Evolutionary conservation across 2,113 vertebrate species (phyloP).

Genomic region (Clarias batrachus): DNA sequence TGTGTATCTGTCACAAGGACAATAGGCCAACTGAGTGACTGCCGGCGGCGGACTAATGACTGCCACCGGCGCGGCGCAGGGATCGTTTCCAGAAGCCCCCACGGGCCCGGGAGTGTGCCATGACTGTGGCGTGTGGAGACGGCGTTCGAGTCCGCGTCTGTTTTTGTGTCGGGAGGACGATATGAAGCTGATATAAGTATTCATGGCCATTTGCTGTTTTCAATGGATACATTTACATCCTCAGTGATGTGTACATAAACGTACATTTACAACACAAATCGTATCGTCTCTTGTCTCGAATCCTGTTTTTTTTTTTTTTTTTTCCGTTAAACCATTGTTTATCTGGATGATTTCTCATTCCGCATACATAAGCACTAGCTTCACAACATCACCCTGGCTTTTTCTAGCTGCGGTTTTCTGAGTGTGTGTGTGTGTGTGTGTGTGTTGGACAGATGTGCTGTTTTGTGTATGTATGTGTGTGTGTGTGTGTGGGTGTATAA

Average conservation of each 20-base stretch:
- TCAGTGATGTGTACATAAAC: not conserved
- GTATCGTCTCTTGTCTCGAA: not conserved
- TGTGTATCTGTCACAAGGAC: constrained; percentile 46
- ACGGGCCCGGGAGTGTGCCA: not conserved
- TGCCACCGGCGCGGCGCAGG: constrained; percentile 26
- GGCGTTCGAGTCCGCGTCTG: not conserved
- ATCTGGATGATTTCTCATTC: not conserved
- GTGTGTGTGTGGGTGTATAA: not conserved
- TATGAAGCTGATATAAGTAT: constrained; percentile 23
- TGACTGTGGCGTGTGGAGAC: not conserved
- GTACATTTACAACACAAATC: not conserved
- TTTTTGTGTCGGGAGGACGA: not conserved
- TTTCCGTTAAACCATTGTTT: not conserved
- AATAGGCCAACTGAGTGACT: constrained; percentile 37
- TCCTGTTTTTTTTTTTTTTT: too few species aligned
- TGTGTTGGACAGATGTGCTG: not conserved
- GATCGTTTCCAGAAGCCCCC: constrained; percentile 17
- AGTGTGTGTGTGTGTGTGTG: not conserved
- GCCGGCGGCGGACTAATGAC: constrained; percentile 48
- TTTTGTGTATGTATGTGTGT: constrained; percentile 20
- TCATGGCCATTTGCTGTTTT: constrained; percentile 6
- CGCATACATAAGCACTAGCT: not conserved
- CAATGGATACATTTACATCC: not conserved
- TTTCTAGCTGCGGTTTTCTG: not conserved
- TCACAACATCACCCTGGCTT: not conserved